Base-by-base conservation (phyloP, 2,888 invertebrate genomes). In the Prenolepis imparis region DNA sequence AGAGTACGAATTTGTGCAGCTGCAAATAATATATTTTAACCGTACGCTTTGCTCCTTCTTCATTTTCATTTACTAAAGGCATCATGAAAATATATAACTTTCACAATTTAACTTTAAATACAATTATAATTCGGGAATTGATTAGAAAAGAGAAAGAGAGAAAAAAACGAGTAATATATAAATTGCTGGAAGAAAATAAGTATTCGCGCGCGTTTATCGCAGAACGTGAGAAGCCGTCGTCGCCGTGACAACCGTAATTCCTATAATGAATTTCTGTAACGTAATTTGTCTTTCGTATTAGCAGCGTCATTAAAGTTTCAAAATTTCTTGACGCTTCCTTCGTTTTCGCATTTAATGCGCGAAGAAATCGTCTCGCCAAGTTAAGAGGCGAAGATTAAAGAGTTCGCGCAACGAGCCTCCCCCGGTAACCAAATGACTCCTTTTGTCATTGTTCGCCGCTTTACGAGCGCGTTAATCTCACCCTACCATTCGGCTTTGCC, bases 381-480 rank as follows among this genome's bases (percentile, higher is more conserved):
- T 82, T 85, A 82, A 63, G 73, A 82, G 64, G 67, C 61, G 39
- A 63, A 86, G 84, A 82, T 82, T 82, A 84, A 86, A 86, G 75
- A 84, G 84, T 72, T 80, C 63, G 82, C 39, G 61, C 59, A 70
- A 59, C 55, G 57, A 75, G 28, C 28, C 44, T 72, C 55, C 39
- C 57, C 52, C 55, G 68, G n/a, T 55, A 64, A 78, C 82, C 80
- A 82, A 86, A 87, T 72, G 21, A 73, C 59, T 78, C 81, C 52
- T 82, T 68, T 73, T 57, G 78, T 86, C 86, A 91, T 91, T 90
- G 90, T 89, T 90, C 88, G 55, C 75, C 86, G 85, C 81, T 91
- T 91, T 90, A 92, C 91, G 91, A 91, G 89, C 89, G 82, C 87
- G 90, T 89, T 91, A 92, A 92, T 92, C 87, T 90, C 85, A 86